Evolutionary conservation across 2,797 vertebrate genomes (phyloP).

Genomic region (Rhinichthys osculus): DNA sequence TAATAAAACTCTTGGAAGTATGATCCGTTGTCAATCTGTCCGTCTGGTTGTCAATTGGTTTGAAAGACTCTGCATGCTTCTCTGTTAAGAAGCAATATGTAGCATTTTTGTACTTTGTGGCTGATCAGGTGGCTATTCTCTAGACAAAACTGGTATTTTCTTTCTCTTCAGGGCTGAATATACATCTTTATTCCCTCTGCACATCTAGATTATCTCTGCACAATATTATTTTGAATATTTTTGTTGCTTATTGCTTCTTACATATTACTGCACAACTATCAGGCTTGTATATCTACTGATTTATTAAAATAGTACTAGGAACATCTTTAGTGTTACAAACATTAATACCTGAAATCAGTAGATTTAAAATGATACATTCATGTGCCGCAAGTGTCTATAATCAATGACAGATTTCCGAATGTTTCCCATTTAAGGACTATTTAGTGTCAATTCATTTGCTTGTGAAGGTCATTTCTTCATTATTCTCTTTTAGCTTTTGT

Average conservation of each 20-base stretch:
- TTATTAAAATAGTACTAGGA: background rate
- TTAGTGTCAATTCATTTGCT: background rate
- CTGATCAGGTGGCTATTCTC: background rate
- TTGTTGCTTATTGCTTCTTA: conserved; percentile 25
- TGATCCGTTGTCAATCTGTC: conserved; percentile 18
- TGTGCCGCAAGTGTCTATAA: conserved; percentile 24
- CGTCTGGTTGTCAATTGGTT: conserved; percentile 28
- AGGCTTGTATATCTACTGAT: background rate
- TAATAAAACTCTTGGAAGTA: conserved; percentile 65
- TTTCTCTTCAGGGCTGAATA: background rate
- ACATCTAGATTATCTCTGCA: background rate
- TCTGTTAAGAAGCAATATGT: conserved; percentile 20
- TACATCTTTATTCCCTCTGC: background rate
- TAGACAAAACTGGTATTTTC: background rate
- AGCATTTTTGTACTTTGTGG: conserved; percentile 5
- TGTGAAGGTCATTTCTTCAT: background rate
- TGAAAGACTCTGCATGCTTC: background rate
- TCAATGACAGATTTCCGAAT: conserved; percentile 7
- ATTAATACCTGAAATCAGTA: conserved; percentile 14
- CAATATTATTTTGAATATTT: background rate
- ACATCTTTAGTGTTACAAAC: background rate
- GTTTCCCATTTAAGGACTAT: background rate
- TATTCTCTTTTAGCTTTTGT: background rate
- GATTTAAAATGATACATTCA: background rate
- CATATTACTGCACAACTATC: conserved; percentile 12